Evolutionary conservation across 2,888 invertebrate genomes (phyloP), one percentile per base, ranked within the genome.

Genomic region (Oscheius onirici): DNA sequence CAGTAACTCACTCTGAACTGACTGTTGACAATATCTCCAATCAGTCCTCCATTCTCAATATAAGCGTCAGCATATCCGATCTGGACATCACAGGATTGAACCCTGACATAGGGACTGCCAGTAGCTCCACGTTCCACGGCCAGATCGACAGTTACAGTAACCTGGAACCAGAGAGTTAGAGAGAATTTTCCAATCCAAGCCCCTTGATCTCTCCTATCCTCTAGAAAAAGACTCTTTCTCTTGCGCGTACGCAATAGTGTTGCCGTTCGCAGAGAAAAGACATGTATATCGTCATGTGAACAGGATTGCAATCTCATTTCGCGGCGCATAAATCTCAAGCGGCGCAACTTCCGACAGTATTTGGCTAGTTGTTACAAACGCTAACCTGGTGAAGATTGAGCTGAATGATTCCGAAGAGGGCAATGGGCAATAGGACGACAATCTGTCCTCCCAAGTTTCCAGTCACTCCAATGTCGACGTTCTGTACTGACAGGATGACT

Each of bases 391-490:
- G 84, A 34, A 82, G 75, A 55, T 84, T 86, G 61, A 84, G 72
- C 58, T 86, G 84, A 13, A 84, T 79, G 57, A 86, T 83, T 61
- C 86, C 86, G 55, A 78, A 78, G 41, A 86, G 55, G n/a, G 81
- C 78, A 46, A 86, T 79, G 11, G 85, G 85, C 34, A 86, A 65
- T 10, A 86, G 80, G 5, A 86, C 81, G 22, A 81, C 79, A 28
- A 85, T 81, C 73, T 84, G 82, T 22, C 86, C 86, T 13, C 84
- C 86, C 22, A 86, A 73, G 69, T 86, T 86, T 61, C 86, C 86
- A 8, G 85, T 86, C 13, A 86, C 83, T 70, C 85, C 86, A 28
- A 86, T 75, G 57, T 86, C 86, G 15, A 86, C 71, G 71, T 86
- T 86, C 68, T 86, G 80, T 1, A 86, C 84, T 51, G 79, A 78